Evolutionary conservation across 2,888 invertebrate genomes (phyloP).

Genomic region (Pseudococcus jackbeardsleyi): DNA sequence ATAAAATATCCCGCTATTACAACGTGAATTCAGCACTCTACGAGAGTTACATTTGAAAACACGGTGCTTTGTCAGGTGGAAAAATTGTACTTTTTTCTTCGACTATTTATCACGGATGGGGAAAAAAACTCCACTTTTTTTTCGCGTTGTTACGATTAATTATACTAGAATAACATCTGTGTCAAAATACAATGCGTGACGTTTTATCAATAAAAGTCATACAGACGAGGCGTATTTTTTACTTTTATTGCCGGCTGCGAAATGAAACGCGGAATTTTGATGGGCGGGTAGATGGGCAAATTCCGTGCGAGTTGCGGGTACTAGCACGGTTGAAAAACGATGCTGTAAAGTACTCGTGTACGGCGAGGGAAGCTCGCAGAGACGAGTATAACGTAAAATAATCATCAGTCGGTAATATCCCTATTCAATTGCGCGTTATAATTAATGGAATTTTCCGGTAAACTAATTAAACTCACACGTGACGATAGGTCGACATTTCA

Average conservation of each 20-base stretch:
- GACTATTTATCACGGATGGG: neutral
- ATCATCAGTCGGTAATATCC: slow-evolving; percentile 33
- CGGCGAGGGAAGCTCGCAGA: neutral
- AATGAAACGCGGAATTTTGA: neutral
- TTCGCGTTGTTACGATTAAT: neutral
- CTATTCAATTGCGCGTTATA: slow-evolving; percentile 50
- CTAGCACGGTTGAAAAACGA: neutral
- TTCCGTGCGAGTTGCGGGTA: neutral
- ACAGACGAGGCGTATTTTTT: slow-evolving; percentile 1
- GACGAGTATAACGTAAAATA: slow-evolving; percentile 2
- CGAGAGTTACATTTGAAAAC: neutral
- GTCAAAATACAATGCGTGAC: slow-evolving; percentile 27
- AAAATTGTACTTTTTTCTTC: slow-evolving; percentile 13
- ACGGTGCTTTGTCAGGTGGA: slow-evolving; percentile 12
- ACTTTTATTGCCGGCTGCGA: neutral
- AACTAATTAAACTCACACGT: slow-evolving; percentile 51
- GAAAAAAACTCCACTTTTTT: neutral
- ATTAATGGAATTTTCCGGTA: slow-evolving; percentile 52
- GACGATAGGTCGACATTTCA: slow-evolving; percentile 43
- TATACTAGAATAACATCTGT: slow-evolving; percentile 10
- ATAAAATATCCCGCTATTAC: no score
- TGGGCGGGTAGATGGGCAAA: neutral
- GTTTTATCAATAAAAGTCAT: slow-evolving; percentile 22
- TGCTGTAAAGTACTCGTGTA: neutral
- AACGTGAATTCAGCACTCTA: no score